Base-by-base conservation (phyloP, 2,888 invertebrate species). In the Amphipoea lucens region DNA sequence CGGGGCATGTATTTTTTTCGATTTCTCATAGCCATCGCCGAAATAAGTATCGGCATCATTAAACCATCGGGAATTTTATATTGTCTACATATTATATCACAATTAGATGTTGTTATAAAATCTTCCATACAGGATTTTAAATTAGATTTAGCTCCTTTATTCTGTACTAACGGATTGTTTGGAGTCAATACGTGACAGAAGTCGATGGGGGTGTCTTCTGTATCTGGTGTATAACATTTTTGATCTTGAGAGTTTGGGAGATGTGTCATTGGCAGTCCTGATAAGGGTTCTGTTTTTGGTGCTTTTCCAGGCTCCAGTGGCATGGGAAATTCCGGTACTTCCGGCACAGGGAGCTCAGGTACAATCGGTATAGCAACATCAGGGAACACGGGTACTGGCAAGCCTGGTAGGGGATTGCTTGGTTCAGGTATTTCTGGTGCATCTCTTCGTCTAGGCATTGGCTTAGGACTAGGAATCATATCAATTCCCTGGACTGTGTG, bases 291-390 rank as follows among this genome's bases (percentile, higher is more conserved):
- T 11, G 1, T 20, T 67, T 67, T 65, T 40, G 79, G 79, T 1
- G 12, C 17, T 71, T 40, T 48, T 40, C 42, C 54, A 62, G 87
- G 87, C 11, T 57, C 54, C 51, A 48, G 17, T 14, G 87, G 85
- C 42, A 72, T 40, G 3, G 85, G 87, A 29, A 84, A 9, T 66
- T 85, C 85, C 0, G 85, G 81, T n/a, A 67, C 9, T 29, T 63
- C 74, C 17, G 84, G 81, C n/a, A 62, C 0, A 0, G 84, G 85
- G 2, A 87, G 12, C 20, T 85, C 85, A 29, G 85, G 85, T 9
- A 87, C 81, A 54, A 85, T 62, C 1, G 85, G 85, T 40, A 87
- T 67, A 36, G 84, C 65, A 12, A 87, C 85, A 70, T 85, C 85
- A 48, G 85, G 85, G 45, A 77, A 54, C 14, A 36, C 69, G 9